Evolutionary conservation across 2,888 invertebrate species (phyloP).

Genomic region (Trypoxylon attenuatum): DNA sequence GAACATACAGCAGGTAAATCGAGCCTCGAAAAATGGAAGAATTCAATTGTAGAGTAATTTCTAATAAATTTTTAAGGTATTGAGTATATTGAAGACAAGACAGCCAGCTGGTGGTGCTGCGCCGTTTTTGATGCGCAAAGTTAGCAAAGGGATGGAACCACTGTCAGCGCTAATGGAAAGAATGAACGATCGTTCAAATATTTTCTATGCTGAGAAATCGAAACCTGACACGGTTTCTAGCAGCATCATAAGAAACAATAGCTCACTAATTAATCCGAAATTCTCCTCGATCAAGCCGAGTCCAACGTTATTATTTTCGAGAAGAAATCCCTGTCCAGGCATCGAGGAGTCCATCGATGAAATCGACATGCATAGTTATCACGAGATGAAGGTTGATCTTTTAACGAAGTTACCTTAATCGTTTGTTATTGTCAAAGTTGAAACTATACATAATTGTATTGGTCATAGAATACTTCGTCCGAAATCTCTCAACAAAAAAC

Average conservation of each 20-base stretch:
- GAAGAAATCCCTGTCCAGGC: too few species aligned
- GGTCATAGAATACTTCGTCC: too few species aligned
- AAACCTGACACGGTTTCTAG: background rate
- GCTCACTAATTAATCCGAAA: too few species aligned
- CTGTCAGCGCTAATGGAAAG: slow-evolving; percentile 56
- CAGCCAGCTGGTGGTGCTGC: slow-evolving; percentile 58
- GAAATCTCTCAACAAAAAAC: too few species aligned
- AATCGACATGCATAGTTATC: too few species aligned
- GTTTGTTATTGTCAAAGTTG: too few species aligned
- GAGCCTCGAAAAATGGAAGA: too few species aligned
- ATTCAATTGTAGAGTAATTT: slow-evolving; percentile 8
- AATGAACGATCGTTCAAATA: slow-evolving; percentile 21
- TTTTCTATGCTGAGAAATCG: background rate
- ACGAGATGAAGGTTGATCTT: too few species aligned
- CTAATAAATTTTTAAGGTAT: slow-evolving; percentile 52
- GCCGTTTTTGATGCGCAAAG: slow-evolving; percentile 64
- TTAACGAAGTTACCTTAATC: too few species aligned
- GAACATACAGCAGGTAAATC: slow-evolving; percentile 80
- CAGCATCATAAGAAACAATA: slow-evolving; percentile 11
- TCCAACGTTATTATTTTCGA: background rate
- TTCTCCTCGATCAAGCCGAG: background rate
- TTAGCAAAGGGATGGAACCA: slow-evolving; percentile 62
- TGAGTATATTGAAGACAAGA: slow-evolving; percentile 68
- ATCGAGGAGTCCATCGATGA: too few species aligned
- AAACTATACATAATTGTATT: too few species aligned